Evolutionary conservation across 2,113 vertebrate species (phyloP).

Genomic region (Lycocorax pyrrhopterus): DNA sequence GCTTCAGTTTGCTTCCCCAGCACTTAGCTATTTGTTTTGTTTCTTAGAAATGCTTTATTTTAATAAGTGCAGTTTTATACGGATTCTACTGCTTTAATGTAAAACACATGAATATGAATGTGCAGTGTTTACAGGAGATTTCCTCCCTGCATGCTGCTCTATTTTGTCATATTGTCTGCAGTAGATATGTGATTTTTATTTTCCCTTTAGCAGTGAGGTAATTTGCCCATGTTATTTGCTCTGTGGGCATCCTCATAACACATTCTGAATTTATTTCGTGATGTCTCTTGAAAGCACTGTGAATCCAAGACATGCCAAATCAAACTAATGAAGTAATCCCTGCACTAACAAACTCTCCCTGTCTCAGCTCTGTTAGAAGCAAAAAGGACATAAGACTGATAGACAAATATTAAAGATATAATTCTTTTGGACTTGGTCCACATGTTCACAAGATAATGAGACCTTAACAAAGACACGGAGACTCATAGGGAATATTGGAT

Average conservation of each 20-base stretch:
- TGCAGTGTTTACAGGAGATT: conserved; percentile 24
- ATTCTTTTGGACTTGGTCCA: conserved; percentile 35
- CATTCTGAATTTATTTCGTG: conserved; percentile 63
- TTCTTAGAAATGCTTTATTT: conserved; percentile 14
- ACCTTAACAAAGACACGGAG: conserved; percentile 40
- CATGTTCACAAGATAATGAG: conserved; percentile 47
- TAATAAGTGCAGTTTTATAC: background rate
- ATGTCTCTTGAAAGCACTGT: conserved; percentile 66
- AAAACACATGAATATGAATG: conserved; percentile 14
- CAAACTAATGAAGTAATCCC: conserved; percentile 76
- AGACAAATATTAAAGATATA: conserved; percentile 44
- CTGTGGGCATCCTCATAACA: conserved; percentile 70
- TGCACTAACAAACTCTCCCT: conserved; percentile 59
- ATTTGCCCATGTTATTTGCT: conserved; percentile 75
- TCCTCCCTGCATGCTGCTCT: background rate
- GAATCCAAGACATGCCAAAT: conserved; percentile 74
- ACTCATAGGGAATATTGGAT: conserved; percentile 2
- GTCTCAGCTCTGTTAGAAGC: background rate
- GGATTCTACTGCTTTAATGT: background rate
- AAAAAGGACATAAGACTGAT: background rate
- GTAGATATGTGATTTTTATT: conserved; percentile 38
- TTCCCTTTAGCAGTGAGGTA: conserved; percentile 61
- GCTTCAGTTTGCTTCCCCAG: background rate
- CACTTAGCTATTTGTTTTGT: background rate
- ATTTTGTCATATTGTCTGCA: conserved; percentile 47